Percentiles rank a stretch among this genome's conserved stretches.
Conservation (phyloP, 2,888 invertebrate genomes). For the Ochropleura plecta region DNA sequence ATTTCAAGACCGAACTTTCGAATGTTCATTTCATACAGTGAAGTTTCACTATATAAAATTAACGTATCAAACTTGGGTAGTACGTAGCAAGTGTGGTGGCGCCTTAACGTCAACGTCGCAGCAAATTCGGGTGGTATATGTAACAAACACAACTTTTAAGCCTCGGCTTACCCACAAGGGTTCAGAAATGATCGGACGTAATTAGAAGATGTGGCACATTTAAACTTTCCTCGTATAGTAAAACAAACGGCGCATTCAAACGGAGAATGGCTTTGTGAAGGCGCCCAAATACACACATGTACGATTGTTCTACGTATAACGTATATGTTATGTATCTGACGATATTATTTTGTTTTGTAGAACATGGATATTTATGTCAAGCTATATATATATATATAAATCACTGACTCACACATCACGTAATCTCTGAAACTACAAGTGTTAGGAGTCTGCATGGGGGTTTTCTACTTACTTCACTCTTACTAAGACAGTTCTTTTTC, state of each 20-base stretch:
- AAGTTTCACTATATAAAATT: conserved; percentile 47
- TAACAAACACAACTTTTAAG: conserved; percentile 64
- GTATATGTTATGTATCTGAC: conserved; percentile 4
- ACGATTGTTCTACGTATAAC: neutral
- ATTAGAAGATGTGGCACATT: conserved; percentile 65
- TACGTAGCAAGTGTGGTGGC: conserved; percentile 43
- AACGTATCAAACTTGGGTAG: conserved; percentile 46
- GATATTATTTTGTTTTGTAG: conserved; percentile 31
- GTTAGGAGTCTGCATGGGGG: too few species aligned
- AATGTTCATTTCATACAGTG: conserved; percentile 39
- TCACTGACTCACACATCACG: too few species aligned
- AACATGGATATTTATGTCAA: neutral
- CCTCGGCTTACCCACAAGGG: conserved; percentile 55
- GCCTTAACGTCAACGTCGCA: conserved; percentile 56
- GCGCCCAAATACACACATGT: conserved; percentile 18
- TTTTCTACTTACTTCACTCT: too few species aligned
- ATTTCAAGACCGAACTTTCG: conserved; percentile 37
- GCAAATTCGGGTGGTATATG: conserved; percentile 53
- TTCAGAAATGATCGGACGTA: conserved; percentile 66
- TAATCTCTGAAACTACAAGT: too few species aligned
- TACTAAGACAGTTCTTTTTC: too few species aligned
- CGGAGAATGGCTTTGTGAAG: conserved; percentile 43
- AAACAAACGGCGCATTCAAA: conserved; percentile 62
- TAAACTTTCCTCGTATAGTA: conserved; percentile 66
- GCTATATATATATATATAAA: too few species aligned